phyloP scores from a whole-genome alignment of 2,113 vertebrate species.

The Thunnus maccoyii region DNA sequence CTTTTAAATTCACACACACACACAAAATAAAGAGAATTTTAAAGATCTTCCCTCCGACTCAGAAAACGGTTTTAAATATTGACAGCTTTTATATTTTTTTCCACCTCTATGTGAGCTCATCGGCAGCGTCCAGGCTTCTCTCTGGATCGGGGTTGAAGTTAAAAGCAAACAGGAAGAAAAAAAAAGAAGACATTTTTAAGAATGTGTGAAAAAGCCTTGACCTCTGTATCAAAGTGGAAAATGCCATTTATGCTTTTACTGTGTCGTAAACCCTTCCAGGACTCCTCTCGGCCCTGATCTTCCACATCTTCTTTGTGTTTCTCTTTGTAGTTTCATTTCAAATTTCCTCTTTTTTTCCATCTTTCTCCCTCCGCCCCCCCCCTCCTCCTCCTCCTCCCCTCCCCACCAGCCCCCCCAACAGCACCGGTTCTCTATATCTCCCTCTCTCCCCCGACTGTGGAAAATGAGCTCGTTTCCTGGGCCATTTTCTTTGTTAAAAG shows the following conservation, averaged over 20 bases:
- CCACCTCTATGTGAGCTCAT: neutral
- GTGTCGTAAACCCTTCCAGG: too few relatives aligned
- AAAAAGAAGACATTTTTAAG: too few relatives aligned
- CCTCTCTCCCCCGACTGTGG: slow-evolving; percentile 21
- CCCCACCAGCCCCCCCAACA: neutral
- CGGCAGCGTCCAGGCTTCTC: too few relatives aligned
- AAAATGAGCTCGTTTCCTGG: slow-evolving; percentile 69
- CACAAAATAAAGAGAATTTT: rapidly evolving
- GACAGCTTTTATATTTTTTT: neutral
- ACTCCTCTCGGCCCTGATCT: too few relatives aligned
- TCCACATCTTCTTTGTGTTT: neutral
- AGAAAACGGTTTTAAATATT: neutral
- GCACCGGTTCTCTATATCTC: neutral
- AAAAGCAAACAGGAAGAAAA: too few relatives aligned
- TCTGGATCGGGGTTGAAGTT: too few relatives aligned
- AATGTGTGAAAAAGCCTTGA: too few relatives aligned
- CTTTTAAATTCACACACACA: neutral
- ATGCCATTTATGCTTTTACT: too few relatives aligned
- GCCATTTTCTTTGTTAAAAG: slow-evolving; percentile 78
- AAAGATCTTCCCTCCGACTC: neutral
- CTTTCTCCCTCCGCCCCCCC: neutral
- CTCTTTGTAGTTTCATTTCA: too few relatives aligned
- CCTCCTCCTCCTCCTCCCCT: neutral
- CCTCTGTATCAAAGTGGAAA: too few relatives aligned
- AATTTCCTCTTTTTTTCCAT: neutral